Evolutionary conservation across 2,113 vertebrate species (phyloP).

Genomic region (Delphinus delphis): DNA sequence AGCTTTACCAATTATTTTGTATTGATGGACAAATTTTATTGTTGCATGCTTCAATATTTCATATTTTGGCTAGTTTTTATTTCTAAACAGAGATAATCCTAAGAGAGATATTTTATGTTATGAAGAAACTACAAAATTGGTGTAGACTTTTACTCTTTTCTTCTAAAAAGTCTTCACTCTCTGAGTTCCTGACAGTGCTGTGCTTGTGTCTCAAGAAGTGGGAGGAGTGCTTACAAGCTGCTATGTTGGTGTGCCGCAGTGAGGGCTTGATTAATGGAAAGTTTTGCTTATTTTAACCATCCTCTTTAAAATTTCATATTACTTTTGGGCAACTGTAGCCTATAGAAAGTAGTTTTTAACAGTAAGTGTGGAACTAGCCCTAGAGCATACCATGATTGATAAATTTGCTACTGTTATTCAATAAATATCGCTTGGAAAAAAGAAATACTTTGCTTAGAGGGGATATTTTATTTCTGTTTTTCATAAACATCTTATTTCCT

Average conservation of each 20-base stretch:
- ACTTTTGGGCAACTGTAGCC: background rate
- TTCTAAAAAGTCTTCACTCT: background rate
- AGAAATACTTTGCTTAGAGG: background rate
- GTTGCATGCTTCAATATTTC: background rate
- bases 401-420: conserved; percentile 23
- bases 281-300: background rate
- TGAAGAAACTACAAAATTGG: background rate
- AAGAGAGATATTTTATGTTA: background rate
- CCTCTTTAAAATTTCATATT: background rate
- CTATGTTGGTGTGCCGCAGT: background rate
- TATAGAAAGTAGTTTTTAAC: background rate
- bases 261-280: background rate
- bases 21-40: background rate
- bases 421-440: background rate
- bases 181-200: background rate
- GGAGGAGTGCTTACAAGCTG: fast-evolving
- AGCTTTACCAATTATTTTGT: background rate
- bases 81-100: background rate
- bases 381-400: background rate
- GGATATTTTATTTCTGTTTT: conserved; percentile 7
- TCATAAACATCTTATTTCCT: background rate
- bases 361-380: background rate
- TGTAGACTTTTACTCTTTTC: background rate
- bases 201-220: background rate
- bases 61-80: background rate